Evolutionary conservation across 2,888 invertebrate genomes (phyloP).

Genomic region (Junonia oenone): DNA sequence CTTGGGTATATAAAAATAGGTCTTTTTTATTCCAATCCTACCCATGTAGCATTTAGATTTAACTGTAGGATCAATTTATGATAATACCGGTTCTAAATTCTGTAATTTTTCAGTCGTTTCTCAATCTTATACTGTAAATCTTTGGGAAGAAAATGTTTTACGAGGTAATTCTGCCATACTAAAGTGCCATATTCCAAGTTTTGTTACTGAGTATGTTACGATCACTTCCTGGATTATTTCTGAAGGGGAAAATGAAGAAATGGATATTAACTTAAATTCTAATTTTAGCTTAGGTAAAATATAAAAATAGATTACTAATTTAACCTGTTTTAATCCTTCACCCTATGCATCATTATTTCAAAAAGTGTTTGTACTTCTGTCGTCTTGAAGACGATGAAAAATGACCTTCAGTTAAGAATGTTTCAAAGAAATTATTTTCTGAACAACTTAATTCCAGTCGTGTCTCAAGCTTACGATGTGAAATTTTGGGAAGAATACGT

Average conservation of each 20-base stretch:
- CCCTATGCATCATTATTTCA: not conserved
- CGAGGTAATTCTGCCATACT: slow-evolving; percentile 93
- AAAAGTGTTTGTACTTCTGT: not conserved
- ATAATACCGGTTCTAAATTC: not conserved
- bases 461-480: slow-evolving; percentile 92
- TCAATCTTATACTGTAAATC: slow-evolving; percentile 92
- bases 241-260: slow-evolving; percentile 73
- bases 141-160: slow-evolving; percentile 95
- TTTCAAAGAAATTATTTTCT: not conserved
- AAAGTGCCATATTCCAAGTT: slow-evolving; percentile 96
- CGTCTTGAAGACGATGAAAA: not conserved
- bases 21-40: slow-evolving; percentile 23
- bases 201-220: slow-evolving; percentile 93
- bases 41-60: slow-evolving; percentile 8
- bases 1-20: slow-evolving; percentile 48
- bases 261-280: slow-evolving; percentile 71
- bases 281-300: slow-evolving; percentile 60
- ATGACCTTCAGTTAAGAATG: not conserved
- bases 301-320: not conserved
- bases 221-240: slow-evolving; percentile 93
- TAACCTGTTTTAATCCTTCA: slow-evolving; percentile 5
- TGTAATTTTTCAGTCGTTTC: slow-evolving; percentile 85
- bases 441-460: slow-evolving; percentile 83
- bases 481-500: slow-evolving; percentile 96
- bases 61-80: not conserved